phyloP scores from a whole-genome alignment of 2,888 invertebrate genomes.

The Microctonus hyperodae region DNA sequence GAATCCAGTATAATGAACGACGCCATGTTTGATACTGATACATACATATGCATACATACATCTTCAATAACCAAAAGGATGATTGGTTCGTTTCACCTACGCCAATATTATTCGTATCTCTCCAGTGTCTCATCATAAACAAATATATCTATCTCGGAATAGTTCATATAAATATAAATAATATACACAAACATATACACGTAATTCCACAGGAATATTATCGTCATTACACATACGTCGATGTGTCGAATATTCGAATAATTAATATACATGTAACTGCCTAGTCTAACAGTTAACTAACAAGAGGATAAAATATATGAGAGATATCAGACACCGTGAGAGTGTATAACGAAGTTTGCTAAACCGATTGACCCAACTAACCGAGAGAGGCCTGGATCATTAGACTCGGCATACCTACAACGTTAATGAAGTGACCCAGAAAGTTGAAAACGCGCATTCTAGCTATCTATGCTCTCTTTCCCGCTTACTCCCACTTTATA shows the following conservation, averaged over 20 bases:
- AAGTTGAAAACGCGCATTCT: conserved; percentile 21
- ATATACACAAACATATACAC: too few species aligned
- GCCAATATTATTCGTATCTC: neutral
- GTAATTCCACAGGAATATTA: too few species aligned
- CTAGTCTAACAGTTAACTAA: too few species aligned
- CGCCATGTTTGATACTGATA: conserved; percentile 2
- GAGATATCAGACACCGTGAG: conserved; percentile 7
- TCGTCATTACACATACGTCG: neutral
- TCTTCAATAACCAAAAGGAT: conserved; percentile 13
- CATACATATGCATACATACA: neutral
- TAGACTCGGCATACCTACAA: conserved; percentile 30
- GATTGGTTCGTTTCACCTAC: conserved; percentile 22
- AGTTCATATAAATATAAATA: neutral
- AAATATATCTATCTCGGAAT: neutral
- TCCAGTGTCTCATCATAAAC: conserved; percentile 2
- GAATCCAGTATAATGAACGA: conserved; percentile 27
- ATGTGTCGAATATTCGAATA: too few species aligned
- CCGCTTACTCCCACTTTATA: neutral
- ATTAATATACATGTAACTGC: too few species aligned
- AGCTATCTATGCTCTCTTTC: neutral
- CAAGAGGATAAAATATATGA: conserved; percentile 1
- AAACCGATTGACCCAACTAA: conserved; percentile 44
- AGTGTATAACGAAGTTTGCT: conserved; percentile 44
- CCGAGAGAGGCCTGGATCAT: conserved; percentile 37
- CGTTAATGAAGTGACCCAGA: conserved; percentile 34